Evolutionary conservation across 2,113 vertebrate genomes (phyloP), one percentile per base, ranked within the genome.

Genomic region (Drymodes brunneopygia): DNA sequence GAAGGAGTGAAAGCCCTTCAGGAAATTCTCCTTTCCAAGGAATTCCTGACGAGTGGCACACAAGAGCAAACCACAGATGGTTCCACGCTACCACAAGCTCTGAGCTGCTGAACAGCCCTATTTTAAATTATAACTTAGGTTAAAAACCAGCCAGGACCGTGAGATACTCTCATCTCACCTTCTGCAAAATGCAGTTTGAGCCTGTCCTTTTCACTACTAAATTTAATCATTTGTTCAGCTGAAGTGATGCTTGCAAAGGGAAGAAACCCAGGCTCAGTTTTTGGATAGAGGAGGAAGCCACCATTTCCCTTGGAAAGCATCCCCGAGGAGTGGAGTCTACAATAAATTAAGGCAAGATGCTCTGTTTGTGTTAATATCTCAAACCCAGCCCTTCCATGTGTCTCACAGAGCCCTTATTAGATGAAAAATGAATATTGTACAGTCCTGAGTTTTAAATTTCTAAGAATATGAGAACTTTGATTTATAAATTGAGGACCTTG

Each of bases 11-110:
- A 62, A 92, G 47, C 56, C 77, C 66, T 89, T 66, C 73, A 74
- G 85, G 92, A 81, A 86, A 73, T 78, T 31, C 56, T 57, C 56
- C 64, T 78, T 93, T 62, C 75, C 56, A 19, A 90, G 69, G 64
- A 54, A 65, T 31, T 64, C 9, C 54, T 27, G 48, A 20, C 23
- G 47, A 61, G 60, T 4, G 4, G 51, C 66, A 16, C 51, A 7
- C 25, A 9, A 44, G 47, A 25, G 47, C 86, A 54, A 83, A 91
- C 11, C 72, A 38, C 31, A 3, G 70, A 2, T 11, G 5, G 54
- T 16, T 15, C 38, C 10, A 38, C 51, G 1, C 33, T 66, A 6
- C 28, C 2, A 1, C 6, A 9, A 45, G 14, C 50, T 1, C 2
- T 4, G 10, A 56, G 61, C 16, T 61, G 69, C 70, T 91, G 56